Conservation (phyloP, 1,140 invertebrate genomes). For the Antheraea mylitta region DNA sequence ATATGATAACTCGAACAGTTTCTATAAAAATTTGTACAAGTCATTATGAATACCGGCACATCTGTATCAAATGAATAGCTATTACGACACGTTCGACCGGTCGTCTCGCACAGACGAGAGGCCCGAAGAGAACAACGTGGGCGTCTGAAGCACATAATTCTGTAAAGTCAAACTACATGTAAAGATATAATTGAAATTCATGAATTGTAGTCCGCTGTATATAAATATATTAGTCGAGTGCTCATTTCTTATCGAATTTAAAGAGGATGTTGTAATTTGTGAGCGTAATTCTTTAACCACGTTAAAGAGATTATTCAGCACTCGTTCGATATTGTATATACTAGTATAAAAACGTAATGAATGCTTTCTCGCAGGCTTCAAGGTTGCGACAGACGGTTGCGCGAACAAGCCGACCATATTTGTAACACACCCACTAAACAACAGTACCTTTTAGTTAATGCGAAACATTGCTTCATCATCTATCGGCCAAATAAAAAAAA, state of each 20-base stretch:
- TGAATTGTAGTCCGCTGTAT: neutral
- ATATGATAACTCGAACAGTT: no score
- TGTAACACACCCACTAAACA: conserved; percentile 32
- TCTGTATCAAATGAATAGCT: conserved; percentile 12
- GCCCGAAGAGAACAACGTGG: neutral
- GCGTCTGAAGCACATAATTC: neutral
- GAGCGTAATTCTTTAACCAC: conserved; percentile 23
- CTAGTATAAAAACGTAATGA: conserved; percentile 27
- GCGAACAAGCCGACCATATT: conserved; percentile 35
- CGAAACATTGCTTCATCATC: conserved; percentile 2
- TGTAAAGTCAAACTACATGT: neutral
- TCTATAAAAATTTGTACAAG: neutral
- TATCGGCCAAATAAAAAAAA: neutral
- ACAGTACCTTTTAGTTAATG: conserved; percentile 8
- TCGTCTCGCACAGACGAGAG: neutral
- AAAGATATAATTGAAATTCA: conserved; percentile 6
- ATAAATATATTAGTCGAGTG: neutral
- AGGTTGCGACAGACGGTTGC: conserved; percentile 36
- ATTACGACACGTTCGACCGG: conserved; percentile 4
- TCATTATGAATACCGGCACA: neutral
- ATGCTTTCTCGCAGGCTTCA: conserved; percentile 38
- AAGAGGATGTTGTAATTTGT: conserved; percentile 32
- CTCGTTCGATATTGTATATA: conserved; percentile 20
- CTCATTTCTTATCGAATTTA: conserved; percentile 21
- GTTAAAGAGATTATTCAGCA: conserved; percentile 31